Evolutionary conservation across 2,113 vertebrate genomes (phyloP).

Genomic region (Aleadryas rufinucha): DNA sequence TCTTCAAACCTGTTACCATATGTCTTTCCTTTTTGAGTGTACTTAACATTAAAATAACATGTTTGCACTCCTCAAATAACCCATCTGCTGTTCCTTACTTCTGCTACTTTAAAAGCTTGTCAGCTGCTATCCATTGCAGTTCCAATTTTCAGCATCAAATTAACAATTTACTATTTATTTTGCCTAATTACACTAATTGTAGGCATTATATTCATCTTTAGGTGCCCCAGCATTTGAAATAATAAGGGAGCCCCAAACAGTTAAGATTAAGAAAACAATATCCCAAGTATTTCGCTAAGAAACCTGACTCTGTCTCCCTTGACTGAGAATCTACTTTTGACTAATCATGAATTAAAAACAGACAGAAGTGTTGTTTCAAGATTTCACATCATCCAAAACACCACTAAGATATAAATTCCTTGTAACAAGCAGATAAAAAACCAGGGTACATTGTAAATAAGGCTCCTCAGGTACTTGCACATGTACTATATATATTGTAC

Average conservation of each 20-base stretch:
- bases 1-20: conserved; percentile 65
- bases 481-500: neutral
- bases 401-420: neutral
- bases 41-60: conserved; percentile 66
- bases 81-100: conserved; percentile 44
- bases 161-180: conserved; percentile 38
- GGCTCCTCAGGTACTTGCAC: neutral
- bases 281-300: neutral
- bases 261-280: neutral
- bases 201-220: neutral
- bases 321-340: neutral
- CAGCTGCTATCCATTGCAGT: conserved; percentile 51
- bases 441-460: neutral
- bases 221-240: neutral
- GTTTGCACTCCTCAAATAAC: conserved; percentile 59
- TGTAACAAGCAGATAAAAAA: neutral
- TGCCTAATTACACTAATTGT: neutral
- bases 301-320: neutral
- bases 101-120: conserved; percentile 52
- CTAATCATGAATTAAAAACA: neutral
- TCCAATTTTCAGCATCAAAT: neutral
- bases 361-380: neutral
- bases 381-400: neutral
- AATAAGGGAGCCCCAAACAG: neutral
- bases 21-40: conserved; percentile 62